Evolutionary conservation across 2,113 vertebrate genomes (phyloP).

Genomic region (Myotis brandtii): DNA sequence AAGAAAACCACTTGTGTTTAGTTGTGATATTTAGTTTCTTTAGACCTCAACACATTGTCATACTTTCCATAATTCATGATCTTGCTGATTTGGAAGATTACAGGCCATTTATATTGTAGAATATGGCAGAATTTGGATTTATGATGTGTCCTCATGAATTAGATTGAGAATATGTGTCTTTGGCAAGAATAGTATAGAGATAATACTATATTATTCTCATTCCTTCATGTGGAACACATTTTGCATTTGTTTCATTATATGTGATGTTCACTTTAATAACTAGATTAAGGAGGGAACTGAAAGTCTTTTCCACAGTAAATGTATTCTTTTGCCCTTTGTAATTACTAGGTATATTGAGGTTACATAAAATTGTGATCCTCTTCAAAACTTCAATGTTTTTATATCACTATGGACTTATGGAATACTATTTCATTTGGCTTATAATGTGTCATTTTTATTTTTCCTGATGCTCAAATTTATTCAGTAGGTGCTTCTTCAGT

Average conservation of each 20-base stretch:
- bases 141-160: neutral
- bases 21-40: neutral
- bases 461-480: neutral
- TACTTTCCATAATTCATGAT: neutral
- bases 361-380: neutral
- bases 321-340: neutral
- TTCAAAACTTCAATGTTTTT: slow-evolving; percentile 3
- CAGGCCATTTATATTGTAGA: neutral
- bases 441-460: neutral
- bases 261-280: neutral
- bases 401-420: neutral
- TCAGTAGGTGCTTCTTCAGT: neutral
- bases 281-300: neutral
- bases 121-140: neutral
- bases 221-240: neutral
- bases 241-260: neutral
- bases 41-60: neutral
- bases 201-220: neutral
- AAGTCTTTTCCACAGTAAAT: neutral
- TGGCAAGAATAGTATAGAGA: neutral
- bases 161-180: neutral
- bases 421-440: neutral
- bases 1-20: neutral
- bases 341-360: neutral
- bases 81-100: neutral